Evolutionary conservation across 2,888 invertebrate species (phyloP).

Genomic region (Microplitis manilae): DNA sequence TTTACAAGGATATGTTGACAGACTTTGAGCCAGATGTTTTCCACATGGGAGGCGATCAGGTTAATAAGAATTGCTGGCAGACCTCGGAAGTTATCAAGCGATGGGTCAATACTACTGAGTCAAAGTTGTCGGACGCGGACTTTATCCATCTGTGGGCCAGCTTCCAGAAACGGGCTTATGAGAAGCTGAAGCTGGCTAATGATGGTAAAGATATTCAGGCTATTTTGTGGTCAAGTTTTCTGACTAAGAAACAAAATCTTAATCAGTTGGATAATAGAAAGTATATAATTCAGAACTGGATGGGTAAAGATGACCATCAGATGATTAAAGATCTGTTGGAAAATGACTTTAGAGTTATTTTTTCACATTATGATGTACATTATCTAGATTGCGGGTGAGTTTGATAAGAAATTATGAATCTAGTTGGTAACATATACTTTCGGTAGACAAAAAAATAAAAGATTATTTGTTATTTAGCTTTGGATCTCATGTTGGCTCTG

Average conservation of each 20-base stretch:
- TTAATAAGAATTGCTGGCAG: slow-evolving; percentile 82
- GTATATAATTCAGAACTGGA: slow-evolving; percentile 90
- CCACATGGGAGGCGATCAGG: slow-evolving; percentile 93
- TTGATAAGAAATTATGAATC: not conserved
- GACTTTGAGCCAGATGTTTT: slow-evolving; percentile 83
- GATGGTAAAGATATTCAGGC: slow-evolving; percentile 76
- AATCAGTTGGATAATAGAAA: slow-evolving; percentile 80
- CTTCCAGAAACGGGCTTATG: slow-evolving; percentile 81
- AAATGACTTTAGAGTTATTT: slow-evolving; percentile 83
- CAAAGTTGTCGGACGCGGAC: slow-evolving; percentile 74
- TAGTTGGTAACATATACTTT: not conserved
- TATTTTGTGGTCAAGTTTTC: slow-evolving; percentile 86
- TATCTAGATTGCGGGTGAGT: slow-evolving; percentile 86
- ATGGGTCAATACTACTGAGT: slow-evolving; percentile 77
- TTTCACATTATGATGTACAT: slow-evolving; percentile 89
- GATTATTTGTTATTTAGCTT: slow-evolving; percentile 69
- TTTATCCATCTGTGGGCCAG: slow-evolving; percentile 65
- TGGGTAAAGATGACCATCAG: slow-evolving; percentile 76
- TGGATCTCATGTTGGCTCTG: slow-evolving; percentile 85
- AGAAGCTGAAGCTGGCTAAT: slow-evolving; percentile 74
- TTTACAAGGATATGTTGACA: slow-evolving; percentile 83
- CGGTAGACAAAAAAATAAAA: not conserved
- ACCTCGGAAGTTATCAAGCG: slow-evolving; percentile 79
- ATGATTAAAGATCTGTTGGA: slow-evolving; percentile 79
- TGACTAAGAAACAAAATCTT: slow-evolving; percentile 80